A percentile compares a stretch with the other conserved stretches of the same genome.
These are phyloP conservation scores for Hypothenemus hampei DNA, from an alignment of 1,140 invertebrate genomes.

Conservation along the genomic window DNA sequence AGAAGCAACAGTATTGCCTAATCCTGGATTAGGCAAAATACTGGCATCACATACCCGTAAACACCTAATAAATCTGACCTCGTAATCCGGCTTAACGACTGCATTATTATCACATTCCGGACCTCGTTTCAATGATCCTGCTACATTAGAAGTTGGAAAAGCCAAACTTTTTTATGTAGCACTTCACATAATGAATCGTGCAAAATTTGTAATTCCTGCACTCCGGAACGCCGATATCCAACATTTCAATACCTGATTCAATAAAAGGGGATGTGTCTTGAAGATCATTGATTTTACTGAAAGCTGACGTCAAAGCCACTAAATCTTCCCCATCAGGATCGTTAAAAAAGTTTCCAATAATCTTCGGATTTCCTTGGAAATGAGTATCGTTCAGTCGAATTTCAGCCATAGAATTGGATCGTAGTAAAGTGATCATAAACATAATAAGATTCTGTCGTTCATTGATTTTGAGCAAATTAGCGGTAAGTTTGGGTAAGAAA, in stretches of 20 bases:
- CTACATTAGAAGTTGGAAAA: conserved; percentile 41
- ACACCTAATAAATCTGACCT: conserved; percentile 58
- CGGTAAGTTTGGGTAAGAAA: conserved; percentile 11
- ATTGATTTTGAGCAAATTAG: conserved; percentile 19
- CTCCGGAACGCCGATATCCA: conserved; percentile 55
- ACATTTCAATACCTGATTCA: conserved; percentile 52
- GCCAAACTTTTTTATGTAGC: conserved; percentile 56
- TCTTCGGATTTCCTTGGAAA: conserved; percentile 57
- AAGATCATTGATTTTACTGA: conserved; percentile 37
- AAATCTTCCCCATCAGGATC: conserved; percentile 45
- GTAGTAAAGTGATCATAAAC: conserved; percentile 59
- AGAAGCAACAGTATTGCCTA: conserved; percentile 44
- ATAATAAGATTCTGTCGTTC: conserved; percentile 20
- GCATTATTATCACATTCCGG: conserved; percentile 54
- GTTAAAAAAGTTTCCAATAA: conserved; percentile 60
- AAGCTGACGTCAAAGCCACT: conserved; percentile 35
- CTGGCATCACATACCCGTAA: conserved; percentile 72
- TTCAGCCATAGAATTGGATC: conserved; percentile 60
- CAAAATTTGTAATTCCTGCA: conserved; percentile 59
- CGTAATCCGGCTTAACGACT: conserved; percentile 67
- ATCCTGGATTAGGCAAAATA: conserved; percentile 56
- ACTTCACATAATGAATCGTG: conserved; percentile 47
- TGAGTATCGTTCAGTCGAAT: conserved; percentile 53
- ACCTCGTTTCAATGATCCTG: conserved; percentile 69
- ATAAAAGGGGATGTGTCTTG: conserved; percentile 40